Evolutionary conservation across 2,797 vertebrate species (phyloP).

Genomic region (Xiphorhynchus erythropygius): DNA sequence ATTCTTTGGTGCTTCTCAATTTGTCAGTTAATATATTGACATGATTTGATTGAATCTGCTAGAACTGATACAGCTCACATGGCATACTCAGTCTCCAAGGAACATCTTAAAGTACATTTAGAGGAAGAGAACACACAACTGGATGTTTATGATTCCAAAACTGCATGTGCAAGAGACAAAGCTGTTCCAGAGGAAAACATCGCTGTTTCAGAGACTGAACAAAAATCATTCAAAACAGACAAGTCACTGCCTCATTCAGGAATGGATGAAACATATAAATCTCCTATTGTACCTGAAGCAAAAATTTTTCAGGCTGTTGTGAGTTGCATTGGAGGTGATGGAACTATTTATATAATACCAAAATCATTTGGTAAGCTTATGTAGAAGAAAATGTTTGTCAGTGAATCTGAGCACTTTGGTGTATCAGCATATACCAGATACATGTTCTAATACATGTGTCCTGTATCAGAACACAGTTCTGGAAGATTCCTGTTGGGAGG

Average conservation of each 20-base stretch:
- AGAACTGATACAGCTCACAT: slow-evolving; percentile 45
- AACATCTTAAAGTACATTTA: neutral
- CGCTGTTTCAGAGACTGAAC: neutral
- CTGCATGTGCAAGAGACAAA: neutral
- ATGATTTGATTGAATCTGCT: slow-evolving; percentile 29
- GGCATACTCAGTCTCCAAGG: neutral
- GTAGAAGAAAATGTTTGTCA: neutral
- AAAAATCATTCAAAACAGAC: neutral
- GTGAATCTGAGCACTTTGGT: neutral
- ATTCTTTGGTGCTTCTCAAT: neutral
- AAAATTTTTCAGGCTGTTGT: slow-evolving; percentile 77
- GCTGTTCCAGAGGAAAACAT: neutral
- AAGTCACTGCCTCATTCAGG: neutral
- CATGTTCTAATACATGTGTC: accelerated
- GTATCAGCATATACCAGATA: neutral
- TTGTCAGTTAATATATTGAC: neutral
- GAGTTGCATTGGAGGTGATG: slow-evolving; percentile 83
- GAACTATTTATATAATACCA: slow-evolving; percentile 85
- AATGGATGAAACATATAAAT: slow-evolving; percentile 74
- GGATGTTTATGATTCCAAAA: neutral
- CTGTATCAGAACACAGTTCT: neutral
- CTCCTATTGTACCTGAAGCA: slow-evolving; percentile 80
- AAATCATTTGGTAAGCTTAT: slow-evolving; percentile 80
- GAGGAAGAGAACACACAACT: neutral
- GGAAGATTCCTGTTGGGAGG: neutral